phyloP scores from a whole-genome alignment of 1,140 invertebrate species.

The Kradibia gibbosae region DNA sequence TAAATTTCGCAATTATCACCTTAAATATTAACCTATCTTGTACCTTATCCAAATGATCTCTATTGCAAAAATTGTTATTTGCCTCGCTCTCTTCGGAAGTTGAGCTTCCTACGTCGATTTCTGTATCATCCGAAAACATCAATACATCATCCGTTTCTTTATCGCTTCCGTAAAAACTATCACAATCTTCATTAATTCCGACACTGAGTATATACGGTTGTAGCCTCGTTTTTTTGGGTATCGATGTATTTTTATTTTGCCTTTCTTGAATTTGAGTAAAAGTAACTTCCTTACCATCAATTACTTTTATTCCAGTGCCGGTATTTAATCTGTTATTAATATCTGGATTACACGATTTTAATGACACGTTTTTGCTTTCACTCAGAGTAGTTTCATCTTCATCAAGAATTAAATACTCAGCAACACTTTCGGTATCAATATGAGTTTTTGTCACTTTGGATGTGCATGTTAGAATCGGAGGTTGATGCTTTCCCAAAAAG shows the following conservation, averaged over 20 bases:
- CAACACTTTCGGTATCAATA: slow-evolving; percentile 61
- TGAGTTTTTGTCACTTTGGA: slow-evolving; percentile 6
- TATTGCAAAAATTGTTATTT: slow-evolving; percentile 57
- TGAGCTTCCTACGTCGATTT: slow-evolving; percentile 69
- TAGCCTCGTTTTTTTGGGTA: slow-evolving; percentile 19
- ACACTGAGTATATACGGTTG: slow-evolving; percentile 41
- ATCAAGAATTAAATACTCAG: slow-evolving; percentile 66
- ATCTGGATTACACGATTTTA: not conserved
- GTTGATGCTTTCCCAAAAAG: not conserved
- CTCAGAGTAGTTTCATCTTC: slow-evolving; percentile 39
- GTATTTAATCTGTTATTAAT: not conserved
- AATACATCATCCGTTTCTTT: slow-evolving; percentile 79
- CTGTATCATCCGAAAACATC: slow-evolving; percentile 80
- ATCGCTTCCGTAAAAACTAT: slow-evolving; percentile 79
- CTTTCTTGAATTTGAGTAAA: slow-evolving; percentile 8
- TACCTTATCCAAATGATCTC: slow-evolving; percentile 68
- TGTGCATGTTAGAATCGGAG: slow-evolving; percentile 10
- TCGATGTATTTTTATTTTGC: slow-evolving; percentile 6
- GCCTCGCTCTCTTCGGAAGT: slow-evolving; percentile 67
- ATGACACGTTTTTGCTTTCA: not conserved
- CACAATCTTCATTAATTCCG: slow-evolving; percentile 68
- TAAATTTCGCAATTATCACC: not conserved
- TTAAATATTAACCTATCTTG: not conserved
- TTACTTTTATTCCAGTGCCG: slow-evolving; percentile 49
- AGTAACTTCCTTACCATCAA: slow-evolving; percentile 55